Evolutionary conservation across 2,797 vertebrate species (phyloP).

Genomic region (Limnodromus scolopaceus): DNA sequence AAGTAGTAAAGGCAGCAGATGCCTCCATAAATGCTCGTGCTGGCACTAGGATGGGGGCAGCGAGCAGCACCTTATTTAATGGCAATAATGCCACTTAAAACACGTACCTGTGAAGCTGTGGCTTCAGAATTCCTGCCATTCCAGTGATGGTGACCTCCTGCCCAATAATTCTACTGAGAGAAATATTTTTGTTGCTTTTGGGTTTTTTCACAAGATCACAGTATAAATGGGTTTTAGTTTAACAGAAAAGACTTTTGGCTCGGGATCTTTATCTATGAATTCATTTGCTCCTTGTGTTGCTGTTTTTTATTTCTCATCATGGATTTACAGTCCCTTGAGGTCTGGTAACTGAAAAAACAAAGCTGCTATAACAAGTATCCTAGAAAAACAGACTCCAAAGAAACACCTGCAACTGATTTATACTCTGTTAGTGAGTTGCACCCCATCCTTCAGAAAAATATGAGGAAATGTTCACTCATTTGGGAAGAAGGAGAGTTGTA

Average conservation of each 20-base stretch:
- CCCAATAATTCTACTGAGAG: not conserved
- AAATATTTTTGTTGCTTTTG: not conserved
- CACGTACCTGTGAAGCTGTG: not conserved
- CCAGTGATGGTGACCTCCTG: not conserved
- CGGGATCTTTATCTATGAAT: not conserved
- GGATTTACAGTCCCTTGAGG: not conserved
- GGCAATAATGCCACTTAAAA: not conserved
- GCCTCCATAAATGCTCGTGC: not conserved
- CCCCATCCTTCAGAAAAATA: not conserved
- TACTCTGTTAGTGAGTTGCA: not conserved
- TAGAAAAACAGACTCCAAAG: not conserved
- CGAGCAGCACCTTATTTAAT: not conserved
- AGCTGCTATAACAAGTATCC: not conserved
- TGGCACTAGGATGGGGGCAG: not conserved
- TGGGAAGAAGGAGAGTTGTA: not conserved
- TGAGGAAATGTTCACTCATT: not conserved
- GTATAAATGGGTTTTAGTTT: not conserved
- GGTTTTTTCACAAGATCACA: not conserved
- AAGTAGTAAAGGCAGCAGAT: not conserved
- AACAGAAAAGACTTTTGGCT: not conserved
- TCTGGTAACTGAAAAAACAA: conserved; percentile 4
- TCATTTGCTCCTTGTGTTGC: not conserved
- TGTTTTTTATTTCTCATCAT: not conserved
- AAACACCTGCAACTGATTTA: conserved; percentile 5
- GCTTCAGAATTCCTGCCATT: not conserved